Evolutionary conservation across 2,797 vertebrate species (phyloP).

Genomic region (Pipistrellus kuhlii): DNA sequence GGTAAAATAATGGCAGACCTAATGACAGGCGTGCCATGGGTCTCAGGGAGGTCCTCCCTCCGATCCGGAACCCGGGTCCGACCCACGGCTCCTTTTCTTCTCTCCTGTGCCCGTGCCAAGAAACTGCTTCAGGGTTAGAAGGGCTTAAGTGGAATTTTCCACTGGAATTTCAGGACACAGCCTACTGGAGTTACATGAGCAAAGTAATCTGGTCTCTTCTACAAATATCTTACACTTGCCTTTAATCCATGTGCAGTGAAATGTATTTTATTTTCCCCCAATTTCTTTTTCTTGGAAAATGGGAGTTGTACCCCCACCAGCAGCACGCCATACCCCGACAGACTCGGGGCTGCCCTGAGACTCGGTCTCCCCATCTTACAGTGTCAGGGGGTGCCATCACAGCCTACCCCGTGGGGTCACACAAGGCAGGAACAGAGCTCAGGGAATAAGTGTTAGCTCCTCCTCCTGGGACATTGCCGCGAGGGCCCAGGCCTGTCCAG

Average conservation of each 20-base stretch:
- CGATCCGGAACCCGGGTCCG: background rate
- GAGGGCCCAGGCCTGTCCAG: background rate
- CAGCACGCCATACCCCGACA: too few relatives aligned
- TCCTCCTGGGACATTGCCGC: background rate
- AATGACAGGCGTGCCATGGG: accelerated
- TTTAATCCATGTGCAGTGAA: background rate
- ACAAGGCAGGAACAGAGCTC: background rate
- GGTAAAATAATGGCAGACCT: background rate
- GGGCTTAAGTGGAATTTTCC: background rate
- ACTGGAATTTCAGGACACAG: background rate
- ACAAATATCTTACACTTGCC: background rate
- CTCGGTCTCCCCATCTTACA: background rate
- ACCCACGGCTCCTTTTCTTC: background rate
- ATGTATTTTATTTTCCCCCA: background rate
- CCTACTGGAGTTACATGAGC: background rate
- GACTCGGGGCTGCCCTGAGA: background rate
- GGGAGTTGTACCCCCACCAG: background rate
- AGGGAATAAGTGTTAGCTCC: background rate
- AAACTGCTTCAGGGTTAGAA: background rate
- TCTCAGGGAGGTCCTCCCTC: background rate
- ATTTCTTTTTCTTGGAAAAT: background rate
- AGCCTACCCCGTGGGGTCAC: background rate
- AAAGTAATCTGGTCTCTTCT: background rate
- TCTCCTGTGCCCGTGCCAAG: background rate
- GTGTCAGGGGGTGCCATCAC: background rate